phyloP scores from a whole-genome alignment of 2,888 invertebrate species.

The Myopa testacea region DNA sequence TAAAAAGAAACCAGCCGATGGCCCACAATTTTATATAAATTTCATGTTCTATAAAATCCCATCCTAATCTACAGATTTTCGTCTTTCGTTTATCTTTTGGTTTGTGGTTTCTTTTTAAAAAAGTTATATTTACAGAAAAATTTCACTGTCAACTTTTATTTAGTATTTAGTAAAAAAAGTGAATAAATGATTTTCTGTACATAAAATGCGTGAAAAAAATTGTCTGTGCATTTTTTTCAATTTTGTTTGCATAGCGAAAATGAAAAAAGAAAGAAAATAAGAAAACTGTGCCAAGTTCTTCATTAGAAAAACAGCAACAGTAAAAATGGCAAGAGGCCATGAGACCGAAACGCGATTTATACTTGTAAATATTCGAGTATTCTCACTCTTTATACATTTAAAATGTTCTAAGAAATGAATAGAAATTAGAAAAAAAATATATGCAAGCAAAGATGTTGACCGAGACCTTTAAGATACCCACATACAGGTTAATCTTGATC shows the following conservation, averaged over 20 bases:
- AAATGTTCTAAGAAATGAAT: too few relatives aligned
- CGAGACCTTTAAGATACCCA: too few relatives aligned
- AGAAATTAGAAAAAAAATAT: too few relatives aligned
- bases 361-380: not conserved
- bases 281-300: constrained; percentile 36
- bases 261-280: constrained; percentile 7
- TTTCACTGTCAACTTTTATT: constrained; percentile 22
- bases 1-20: too few relatives aligned
- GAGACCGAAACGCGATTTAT: constrained; percentile 1
- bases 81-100: too few relatives aligned
- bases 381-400: not conserved
- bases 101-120: too few relatives aligned
- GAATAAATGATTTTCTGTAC: not conserved
- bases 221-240: not conserved
- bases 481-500: too few relatives aligned
- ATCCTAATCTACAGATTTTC: too few relatives aligned
- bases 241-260: not conserved
- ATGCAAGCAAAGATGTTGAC: too few relatives aligned
- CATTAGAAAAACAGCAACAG: not conserved
- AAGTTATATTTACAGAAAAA: constrained; percentile 3
- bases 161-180: constrained; percentile 13
- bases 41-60: too few relatives aligned
- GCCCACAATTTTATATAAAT: too few relatives aligned
- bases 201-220: constrained; percentile 35
- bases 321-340: constrained; percentile 33